phyloP scores from a whole-genome alignment of 2,113 vertebrate species.

The Onychorhynchus coronatus region DNA sequence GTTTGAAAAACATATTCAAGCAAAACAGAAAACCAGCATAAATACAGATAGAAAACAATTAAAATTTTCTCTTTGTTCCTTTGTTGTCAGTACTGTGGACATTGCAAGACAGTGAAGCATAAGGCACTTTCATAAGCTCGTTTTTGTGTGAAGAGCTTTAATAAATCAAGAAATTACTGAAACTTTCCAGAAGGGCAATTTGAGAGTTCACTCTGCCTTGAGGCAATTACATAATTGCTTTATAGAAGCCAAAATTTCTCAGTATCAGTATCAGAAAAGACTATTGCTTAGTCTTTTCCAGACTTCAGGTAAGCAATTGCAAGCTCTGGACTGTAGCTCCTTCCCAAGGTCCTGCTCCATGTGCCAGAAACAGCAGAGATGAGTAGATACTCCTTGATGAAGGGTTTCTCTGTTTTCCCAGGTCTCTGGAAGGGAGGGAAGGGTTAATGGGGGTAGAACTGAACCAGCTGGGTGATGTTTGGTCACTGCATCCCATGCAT shows the following conservation, averaged over 20 bases:
- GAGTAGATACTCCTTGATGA: background rate
- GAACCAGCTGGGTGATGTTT: background rate
- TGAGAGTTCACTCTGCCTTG: background rate
- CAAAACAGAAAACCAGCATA: background rate
- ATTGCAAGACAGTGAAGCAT: background rate
- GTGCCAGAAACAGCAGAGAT: background rate
- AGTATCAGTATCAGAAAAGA: too few relatives aligned
- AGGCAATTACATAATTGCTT: background rate
- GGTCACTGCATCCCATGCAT: background rate
- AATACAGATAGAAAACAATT: background rate
- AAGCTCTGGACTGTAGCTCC: background rate
- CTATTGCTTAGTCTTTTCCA: background rate
- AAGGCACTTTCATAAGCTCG: background rate
- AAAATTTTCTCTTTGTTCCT: background rate
- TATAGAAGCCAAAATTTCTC: background rate
- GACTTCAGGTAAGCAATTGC: background rate
- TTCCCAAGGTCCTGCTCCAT: fast-evolving
- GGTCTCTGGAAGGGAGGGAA: background rate
- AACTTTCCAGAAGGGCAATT: background rate
- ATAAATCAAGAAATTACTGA: background rate
- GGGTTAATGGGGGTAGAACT: background rate
- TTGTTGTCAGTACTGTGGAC: background rate
- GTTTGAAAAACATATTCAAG: background rate
- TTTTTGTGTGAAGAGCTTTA: constrained; percentile 25
- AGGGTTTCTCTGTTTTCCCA: background rate